Base-by-base conservation (phyloP, 1,140 invertebrate species). In the Pollicipes pollicipes region DNA sequence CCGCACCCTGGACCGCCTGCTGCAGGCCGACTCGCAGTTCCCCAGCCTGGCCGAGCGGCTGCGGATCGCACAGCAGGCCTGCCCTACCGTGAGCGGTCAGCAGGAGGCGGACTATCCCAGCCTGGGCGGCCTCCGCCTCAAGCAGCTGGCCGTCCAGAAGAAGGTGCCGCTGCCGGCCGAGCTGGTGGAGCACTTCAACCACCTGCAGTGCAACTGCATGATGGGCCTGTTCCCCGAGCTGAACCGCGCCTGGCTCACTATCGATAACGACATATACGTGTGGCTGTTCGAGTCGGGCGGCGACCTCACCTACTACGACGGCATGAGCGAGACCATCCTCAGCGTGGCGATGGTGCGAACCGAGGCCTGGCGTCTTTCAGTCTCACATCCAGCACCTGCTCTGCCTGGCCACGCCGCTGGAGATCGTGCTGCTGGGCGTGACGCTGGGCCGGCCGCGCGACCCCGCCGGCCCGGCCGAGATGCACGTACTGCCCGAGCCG, bases 251-350 rank as follows among this genome's bases (percentile, higher is more conserved):
- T 99, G 95, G 95, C 80, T 99, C 28, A 93, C 94, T 30, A 93
- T 99, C 77, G 97, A 99, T 77, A 97, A 91, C 77, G 93, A 97
- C 82, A 91, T 99, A 75, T 99, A 97, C 83, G 85, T 98, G 1
- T 97, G 94, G 94, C 89, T 90, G 66, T 97, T 92, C 83, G 90
- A 94, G 80, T 79, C 71, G 79, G 90, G 90, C 32, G 85, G 86
- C 73, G 93, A 96, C 84, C 85, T 95, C 24, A 91, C 93, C 10
- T 95, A 93, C 81, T 96, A 90, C 82, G 93, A 96, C 85, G 91
- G 92, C 0, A 81, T 95, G 0, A 90, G 87, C 77, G 91, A 95
- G 78, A 90, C 91, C 27, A 95, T 97, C 76, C 84, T 95, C 16
- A 88, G 88, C 29, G 91, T 95, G 78, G 89, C 90, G 29, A 95